Percentiles rank a stretch among this genome's conserved stretches.
Evolutionary conservation across 2,113 vertebrate genomes (phyloP).

Genomic region (Indicator indicator): DNA sequence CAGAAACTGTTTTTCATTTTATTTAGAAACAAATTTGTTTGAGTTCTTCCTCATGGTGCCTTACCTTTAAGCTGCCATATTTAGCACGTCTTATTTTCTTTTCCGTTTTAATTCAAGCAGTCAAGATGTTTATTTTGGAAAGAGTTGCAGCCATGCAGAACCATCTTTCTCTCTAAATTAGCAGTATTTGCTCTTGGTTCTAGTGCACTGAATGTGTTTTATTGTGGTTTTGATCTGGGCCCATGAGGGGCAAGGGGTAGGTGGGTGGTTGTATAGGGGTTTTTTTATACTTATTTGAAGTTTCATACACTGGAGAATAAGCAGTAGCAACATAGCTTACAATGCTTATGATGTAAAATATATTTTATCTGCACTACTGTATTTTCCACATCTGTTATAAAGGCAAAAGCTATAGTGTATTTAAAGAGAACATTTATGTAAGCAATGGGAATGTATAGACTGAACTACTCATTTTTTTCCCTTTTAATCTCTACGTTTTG

Average conservation of each 20-base stretch:
- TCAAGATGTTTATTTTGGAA: not conserved
- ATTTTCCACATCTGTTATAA: not conserved
- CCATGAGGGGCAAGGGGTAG: not conserved
- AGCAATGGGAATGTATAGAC: not conserved
- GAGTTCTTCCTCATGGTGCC: not conserved
- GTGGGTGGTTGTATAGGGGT: no score
- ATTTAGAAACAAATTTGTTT: not conserved
- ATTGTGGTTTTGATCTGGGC: not conserved
- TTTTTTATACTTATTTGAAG: not conserved
- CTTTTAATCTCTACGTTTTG: not conserved
- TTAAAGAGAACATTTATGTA: not conserved
- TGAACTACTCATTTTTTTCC: not conserved
- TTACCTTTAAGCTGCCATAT: not conserved
- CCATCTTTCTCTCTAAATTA: not conserved
- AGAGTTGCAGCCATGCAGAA: not conserved
- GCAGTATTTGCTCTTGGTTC: not conserved
- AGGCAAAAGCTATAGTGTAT: not conserved
- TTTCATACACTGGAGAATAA: not conserved
- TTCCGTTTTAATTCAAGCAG: not conserved
- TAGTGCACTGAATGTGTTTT: rapidly evolving
- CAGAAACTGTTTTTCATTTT: not conserved
- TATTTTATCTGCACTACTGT: not conserved
- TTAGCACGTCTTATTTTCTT: not conserved
- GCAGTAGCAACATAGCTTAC: not conserved
- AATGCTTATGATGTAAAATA: not conserved